Conservation (phyloP, 2,888 invertebrate species). For the Cactoblastis cactorum region DNA sequence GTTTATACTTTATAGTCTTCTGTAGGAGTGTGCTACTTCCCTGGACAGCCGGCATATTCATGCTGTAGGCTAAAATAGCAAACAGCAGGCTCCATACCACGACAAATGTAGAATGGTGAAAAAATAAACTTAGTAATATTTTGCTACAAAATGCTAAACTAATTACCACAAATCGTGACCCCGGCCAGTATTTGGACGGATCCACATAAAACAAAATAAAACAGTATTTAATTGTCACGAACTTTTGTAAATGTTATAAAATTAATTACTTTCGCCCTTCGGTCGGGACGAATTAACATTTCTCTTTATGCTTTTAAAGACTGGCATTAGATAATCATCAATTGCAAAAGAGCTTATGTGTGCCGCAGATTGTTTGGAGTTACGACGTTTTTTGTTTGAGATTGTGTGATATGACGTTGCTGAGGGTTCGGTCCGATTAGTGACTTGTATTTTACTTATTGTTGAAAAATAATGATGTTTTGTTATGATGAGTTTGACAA, state of each 20-base stretch:
- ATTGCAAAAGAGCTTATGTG: background rate
- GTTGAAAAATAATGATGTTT: background rate
- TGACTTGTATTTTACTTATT: background rate
- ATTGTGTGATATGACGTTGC: background rate
- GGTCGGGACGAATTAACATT: background rate
- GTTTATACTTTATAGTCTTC: too few relatives aligned
- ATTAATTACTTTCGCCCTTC: slow-evolving; percentile 3
- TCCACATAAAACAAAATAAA: background rate
- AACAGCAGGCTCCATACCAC: too few relatives aligned
- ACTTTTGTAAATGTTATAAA: background rate
- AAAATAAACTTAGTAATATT: too few relatives aligned
- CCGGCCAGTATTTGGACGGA: background rate
- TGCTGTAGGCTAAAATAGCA: too few relatives aligned
- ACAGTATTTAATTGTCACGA: slow-evolving; percentile 6
- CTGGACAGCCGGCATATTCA: too few relatives aligned
- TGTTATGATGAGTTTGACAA: too few relatives aligned
- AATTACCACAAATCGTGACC: background rate
- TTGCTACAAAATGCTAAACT: too few relatives aligned
- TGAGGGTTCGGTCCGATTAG: background rate
- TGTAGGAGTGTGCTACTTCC: too few relatives aligned
- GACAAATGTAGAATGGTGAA: too few relatives aligned
- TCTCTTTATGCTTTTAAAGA: slow-evolving; percentile 16
- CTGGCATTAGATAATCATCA: slow-evolving; percentile 16
- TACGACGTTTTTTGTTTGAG: background rate
- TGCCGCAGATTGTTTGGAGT: background rate